Base-by-base conservation (phyloP, 2,113 vertebrate species). In the Sterna hirundo region DNA sequence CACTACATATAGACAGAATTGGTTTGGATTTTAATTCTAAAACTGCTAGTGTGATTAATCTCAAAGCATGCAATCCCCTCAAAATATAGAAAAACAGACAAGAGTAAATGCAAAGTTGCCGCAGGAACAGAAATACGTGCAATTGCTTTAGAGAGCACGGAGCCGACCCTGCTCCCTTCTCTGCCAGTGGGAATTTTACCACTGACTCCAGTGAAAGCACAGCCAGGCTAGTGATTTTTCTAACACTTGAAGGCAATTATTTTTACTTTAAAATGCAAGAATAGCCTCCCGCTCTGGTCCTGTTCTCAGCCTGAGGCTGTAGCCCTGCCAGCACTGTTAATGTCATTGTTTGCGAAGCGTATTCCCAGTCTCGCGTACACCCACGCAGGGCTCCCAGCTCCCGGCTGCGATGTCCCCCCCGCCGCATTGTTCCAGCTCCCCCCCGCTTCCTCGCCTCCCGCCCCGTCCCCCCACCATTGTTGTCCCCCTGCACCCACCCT, bases 361-460 rank as follows among this genome's bases (percentile, higher is more conserved):
- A 96, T 97, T 93, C 86, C 95, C 91, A 95, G 74, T 96, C 91
- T 88, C 40, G 15, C 5, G 2, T 29, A 96, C 96, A 94, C 97
- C 96, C 96, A 95, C 97, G 78, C 93, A 92, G 62, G 76, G 25
- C 87, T 91, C 81, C 91, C 88, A 79, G 49, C 95, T 93, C 97
- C 65, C 22, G n/a, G 87, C 93, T 7, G 10, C 23, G 29, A 83
- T 94, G 96, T 94, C 91, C 30, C 87, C 62, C 88, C 83, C 25
- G 3, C 79, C 30, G 29, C 90, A 97, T 97, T 97, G 95, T 98
- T 98, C 96, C 97, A 97, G 96, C 74, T 95, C n/a, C 94, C 94
- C 95, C 95, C 82, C 61, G 66, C 75, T 98, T 97, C 94, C 97
- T 98, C 34, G 1, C 78, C 96, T 83, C 88, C 92, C 46, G 5